Base-by-base conservation (phyloP, 92 coral and sea anemone species). In the Umimayanthus chanpuru region DNA sequence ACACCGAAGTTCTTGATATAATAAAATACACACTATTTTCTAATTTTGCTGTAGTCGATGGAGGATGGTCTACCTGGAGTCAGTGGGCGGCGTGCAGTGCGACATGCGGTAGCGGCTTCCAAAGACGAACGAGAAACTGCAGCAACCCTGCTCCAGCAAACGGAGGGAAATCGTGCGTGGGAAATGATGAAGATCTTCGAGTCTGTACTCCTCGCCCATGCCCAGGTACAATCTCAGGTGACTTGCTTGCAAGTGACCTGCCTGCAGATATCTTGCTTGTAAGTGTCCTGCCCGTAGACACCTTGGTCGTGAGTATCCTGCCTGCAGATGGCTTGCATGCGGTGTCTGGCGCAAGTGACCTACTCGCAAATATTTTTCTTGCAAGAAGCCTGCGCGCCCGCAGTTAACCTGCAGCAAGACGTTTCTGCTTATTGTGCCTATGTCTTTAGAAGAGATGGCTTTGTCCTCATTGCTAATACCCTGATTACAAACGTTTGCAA, bases 151-250 rank as follows among this genome's bases (percentile, higher is more conserved):
- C 38, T 23, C 67, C 82, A 43, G 65, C 81, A 0, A 5, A 77
- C 58, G 81, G 81, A 44, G 81, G 81, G 32, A 78, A 78, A n/a
- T 5, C 61, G 14, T 78, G 81, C 23, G 32, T 26, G 23, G 81
- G 81, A 10, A 44, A 78, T 26, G 15, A 30, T 4, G 81, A 78
- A 6, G 81, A 78, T 3, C 1, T n/a, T 9, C 64, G 81, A 47
- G 66, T 50, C 32, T 78, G 81, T n/a, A 78, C 36, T 11, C 32
- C 32, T 47, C 65, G 23, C n/a, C 16, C 28, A 9, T 78, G 81
- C 58, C 81, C 81, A 78, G 81, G 81, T 78, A 78, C 29, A 78
- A 44, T 44, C 23, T 1, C 38, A 21, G 32, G 10, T 9, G 12
- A 18, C 36, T 32, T 32, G 36, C 36, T 32, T 32, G 5, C 38